Base-by-base conservation (phyloP, 2,113 vertebrate genomes). In the Otis tarda region DNA sequence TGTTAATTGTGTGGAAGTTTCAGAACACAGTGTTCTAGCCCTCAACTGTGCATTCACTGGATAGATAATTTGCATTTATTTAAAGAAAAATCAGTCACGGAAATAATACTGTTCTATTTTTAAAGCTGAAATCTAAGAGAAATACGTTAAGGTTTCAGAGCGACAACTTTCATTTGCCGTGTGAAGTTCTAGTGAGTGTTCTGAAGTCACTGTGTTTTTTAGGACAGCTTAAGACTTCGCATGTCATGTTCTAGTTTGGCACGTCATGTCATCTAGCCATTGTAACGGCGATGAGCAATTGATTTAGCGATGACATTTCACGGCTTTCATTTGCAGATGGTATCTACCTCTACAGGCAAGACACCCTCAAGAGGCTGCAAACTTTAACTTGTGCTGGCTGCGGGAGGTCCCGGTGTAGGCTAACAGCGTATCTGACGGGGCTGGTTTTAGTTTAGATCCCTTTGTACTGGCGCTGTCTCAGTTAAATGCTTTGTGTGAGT, bases 41-140 rank as follows among this genome's bases (percentile, higher is more conserved):
- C 86, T 93, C 71, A 52, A 45, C 89, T 67, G 14, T 87, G 39
- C 89, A 28, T 87, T 89, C 41, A 23, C 75, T 88, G 56, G 71
- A 53, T 55, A 86, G 47, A 60, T 76, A 59, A 69, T 96, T 97
- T 95, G 93, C 70, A 85, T 82, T 91, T 69, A 60, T 94, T 96
- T 75, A 90, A 96, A 87, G 89, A 83, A 91, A 89, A 90, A 81
- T 91, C 78, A 92, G 84, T 88, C 64, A 47, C 37, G 73, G 67
- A 88, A 80, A 77, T 94, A 91, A 89, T 90, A 33, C 23, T 52
- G n/a, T 89, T 74, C 78, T 91, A 61, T 93, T 97, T 94, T 89
- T 79, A 90, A 90, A 93, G 78, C 78, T 80, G 83, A 77, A 92
- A 95, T 80, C 55, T 14, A 71, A 91, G 73, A 91, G 70, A 92